These are phyloP conservation scores for Nestor notabilis DNA, from an alignment of 2,113 vertebrate genomes.

Conservation along the genomic window DNA sequence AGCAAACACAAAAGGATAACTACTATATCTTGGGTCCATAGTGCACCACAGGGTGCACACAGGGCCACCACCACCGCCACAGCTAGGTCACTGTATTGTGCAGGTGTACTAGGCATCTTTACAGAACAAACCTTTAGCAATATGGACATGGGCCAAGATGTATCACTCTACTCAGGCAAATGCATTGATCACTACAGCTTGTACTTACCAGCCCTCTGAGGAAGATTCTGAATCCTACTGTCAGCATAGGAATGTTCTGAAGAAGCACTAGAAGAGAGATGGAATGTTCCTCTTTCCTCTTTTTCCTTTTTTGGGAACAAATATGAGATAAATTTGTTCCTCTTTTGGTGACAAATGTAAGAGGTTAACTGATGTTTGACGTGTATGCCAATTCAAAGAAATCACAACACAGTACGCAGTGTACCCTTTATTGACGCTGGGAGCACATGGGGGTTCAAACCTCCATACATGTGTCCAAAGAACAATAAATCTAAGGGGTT, in stretches of 20 bases:
- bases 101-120: neutral
- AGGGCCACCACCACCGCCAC: neutral
- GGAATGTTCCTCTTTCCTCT: neutral
- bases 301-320: neutral
- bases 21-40: neutral
- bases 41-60: too few species aligned
- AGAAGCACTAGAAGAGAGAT: neutral
- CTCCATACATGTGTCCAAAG: neutral
- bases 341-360: neutral
- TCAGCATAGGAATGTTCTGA: neutral
- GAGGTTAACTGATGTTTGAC: neutral
- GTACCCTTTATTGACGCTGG: too few species aligned
- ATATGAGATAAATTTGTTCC: neutral
- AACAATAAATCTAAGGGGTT: neutral
- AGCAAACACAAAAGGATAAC: neutral
- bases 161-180: neutral
- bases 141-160: neutral
- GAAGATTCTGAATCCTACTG: neutral
- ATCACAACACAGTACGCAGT: too few species aligned
- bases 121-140: neutral
- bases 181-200: too few species aligned
- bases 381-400: neutral
- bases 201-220: neutral
- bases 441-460: too few species aligned
- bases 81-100: neutral